These are phyloP conservation scores for Moxostoma hubbsi DNA, from an alignment of 2,797 vertebrate species.

Conservation along the genomic window DNA sequence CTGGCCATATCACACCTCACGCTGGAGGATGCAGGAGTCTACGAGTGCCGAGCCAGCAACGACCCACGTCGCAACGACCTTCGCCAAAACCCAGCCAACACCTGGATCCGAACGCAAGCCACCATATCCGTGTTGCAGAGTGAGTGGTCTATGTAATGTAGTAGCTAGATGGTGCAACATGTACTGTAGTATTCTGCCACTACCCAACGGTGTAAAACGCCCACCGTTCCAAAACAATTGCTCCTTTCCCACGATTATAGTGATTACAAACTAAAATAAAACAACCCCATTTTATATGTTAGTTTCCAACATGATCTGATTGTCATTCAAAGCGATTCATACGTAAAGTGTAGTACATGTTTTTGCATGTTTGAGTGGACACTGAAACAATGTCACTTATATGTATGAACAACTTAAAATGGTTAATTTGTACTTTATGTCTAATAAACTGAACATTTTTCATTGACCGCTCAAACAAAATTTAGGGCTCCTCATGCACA, in stretches of 20 bases:
- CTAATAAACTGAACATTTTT: no score
- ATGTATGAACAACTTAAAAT: neutral
- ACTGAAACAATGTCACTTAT: neutral
- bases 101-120: slow-evolving; percentile 99
- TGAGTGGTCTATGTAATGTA: slow-evolving; percentile 93
- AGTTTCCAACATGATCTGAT: neutral
- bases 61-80: slow-evolving; percentile 96
- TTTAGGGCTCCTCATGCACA: no score
- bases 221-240: neutral
- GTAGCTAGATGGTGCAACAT: slow-evolving; percentile 76
- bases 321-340: neutral
- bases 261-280: neutral
- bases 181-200: slow-evolving; percentile 27
- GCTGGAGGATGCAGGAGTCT: slow-evolving; percentile 97
- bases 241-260: neutral
- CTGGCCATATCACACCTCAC: slow-evolving; percentile 93
- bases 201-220: slow-evolving; percentile 35
- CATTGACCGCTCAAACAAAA: no score
- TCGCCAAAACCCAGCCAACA: slow-evolving; percentile 96
- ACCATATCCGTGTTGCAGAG: slow-evolving; percentile 98
- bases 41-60: slow-evolving; percentile 99
- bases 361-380: neutral
- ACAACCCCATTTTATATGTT: neutral
- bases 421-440: no score
- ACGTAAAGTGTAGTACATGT: neutral